Percentiles rank a stretch among this genome's conserved stretches.
Conservation (phyloP, 2,113 vertebrate species). For the Paratilapia polleni region DNA sequence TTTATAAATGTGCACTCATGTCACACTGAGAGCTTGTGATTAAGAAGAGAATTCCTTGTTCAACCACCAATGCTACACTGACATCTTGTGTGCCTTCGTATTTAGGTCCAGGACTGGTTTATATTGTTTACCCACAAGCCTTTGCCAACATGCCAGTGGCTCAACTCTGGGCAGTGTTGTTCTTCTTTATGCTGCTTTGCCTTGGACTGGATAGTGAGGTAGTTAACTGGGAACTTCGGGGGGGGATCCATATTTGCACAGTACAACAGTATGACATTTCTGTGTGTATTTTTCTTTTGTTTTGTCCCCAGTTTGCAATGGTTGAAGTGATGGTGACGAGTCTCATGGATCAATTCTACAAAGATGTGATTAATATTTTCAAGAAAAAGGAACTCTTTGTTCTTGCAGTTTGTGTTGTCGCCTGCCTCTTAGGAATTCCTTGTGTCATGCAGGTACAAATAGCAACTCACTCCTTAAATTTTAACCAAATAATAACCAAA, state of each 20-base stretch:
- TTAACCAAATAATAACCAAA: background rate
- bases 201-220: conserved; percentile 84
- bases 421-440: conserved; percentile 77
- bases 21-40: background rate
- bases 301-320: conserved; percentile 79
- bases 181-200: conserved; percentile 83
- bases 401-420: conserved; percentile 65
- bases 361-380: conserved; percentile 60
- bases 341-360: conserved; percentile 73
- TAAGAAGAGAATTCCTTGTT: background rate
- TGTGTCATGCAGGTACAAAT: conserved; percentile 79
- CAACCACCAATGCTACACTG: background rate
- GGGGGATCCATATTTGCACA: background rate
- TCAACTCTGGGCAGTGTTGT: conserved; percentile 81
- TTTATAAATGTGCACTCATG: background rate
- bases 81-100: background rate
- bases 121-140: conserved; percentile 83
- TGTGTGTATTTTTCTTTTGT: too few relatives aligned
- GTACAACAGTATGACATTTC: background rate
- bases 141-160: conserved; percentile 81
- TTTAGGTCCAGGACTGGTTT: conserved; percentile 81
- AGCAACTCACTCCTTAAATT: background rate
- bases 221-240: background rate
- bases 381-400: conserved; percentile 79
- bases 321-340: conserved; percentile 84